phyloP scores from a whole-genome alignment of 2,888 invertebrate species.

The Graphium colonna region DNA sequence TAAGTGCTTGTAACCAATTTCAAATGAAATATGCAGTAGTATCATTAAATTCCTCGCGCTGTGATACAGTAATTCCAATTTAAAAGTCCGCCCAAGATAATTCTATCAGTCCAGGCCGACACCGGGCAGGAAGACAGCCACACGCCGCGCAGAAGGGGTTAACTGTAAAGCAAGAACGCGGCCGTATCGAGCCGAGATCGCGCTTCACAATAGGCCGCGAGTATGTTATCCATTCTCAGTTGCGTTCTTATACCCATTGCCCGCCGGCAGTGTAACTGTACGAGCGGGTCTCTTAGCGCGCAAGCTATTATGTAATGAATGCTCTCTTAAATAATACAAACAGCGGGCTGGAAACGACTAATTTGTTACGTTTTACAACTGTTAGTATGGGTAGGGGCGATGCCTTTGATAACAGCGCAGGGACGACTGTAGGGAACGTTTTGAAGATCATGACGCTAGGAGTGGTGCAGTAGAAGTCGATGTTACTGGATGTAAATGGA shows the following conservation, averaged over 20 bases:
- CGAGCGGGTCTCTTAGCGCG: slow-evolving; percentile 11
- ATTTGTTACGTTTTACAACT: slow-evolving; percentile 23
- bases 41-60: too few relatives aligned
- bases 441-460: background rate
- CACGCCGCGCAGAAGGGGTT: slow-evolving; percentile 19
- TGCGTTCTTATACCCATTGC: slow-evolving; percentile 16
- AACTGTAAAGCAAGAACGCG: slow-evolving; percentile 23
- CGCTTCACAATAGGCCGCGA: slow-evolving; percentile 20
- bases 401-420: slow-evolving; percentile 8
- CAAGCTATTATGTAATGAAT: slow-evolving; percentile 20
- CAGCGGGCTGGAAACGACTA: slow-evolving; percentile 14
- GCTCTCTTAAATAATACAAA: slow-evolving; percentile 21
- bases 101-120: slow-evolving; percentile 4
- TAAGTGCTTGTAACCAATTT: too few relatives aligned
- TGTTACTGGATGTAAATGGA: too few relatives aligned
- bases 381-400: background rate
- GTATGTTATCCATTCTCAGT: slow-evolving; percentile 24
- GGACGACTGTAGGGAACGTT: background rate
- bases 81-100: background rate
- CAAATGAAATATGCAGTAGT: too few relatives aligned
- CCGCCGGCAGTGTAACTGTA: slow-evolving; percentile 24
- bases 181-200: slow-evolving; percentile 21
- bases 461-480: too few relatives aligned
- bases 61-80: too few relatives aligned
- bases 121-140: slow-evolving; percentile 9